Percentiles rank a stretch among this genome's conserved stretches.
Conservation (phyloP, 2,113 vertebrate species). For the Pao palembangensis region DNA sequence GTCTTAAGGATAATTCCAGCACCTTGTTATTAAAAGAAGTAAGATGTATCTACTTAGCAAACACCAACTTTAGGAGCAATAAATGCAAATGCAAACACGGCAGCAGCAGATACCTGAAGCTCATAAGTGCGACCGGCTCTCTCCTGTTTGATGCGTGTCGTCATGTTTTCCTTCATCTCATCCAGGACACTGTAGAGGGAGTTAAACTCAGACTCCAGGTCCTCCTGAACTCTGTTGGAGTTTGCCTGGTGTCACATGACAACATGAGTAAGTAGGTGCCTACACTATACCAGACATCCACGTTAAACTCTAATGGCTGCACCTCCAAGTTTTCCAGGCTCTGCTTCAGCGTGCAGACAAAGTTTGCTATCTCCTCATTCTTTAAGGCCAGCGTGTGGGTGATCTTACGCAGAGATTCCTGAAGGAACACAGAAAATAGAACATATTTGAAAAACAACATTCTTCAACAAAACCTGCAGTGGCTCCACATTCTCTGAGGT, state of each 20-base stretch:
- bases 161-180: constrained; percentile 88
- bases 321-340: constrained; percentile 89
- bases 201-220: constrained; percentile 86
- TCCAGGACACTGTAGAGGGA: constrained; percentile 82
- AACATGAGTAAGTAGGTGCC: background rate
- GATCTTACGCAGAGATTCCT: constrained; percentile 89
- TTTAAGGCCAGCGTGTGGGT: constrained; percentile 88
- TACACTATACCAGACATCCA: no score
- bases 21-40: no score
- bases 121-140: constrained; percentile 87
- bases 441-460: background rate
- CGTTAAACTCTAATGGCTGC: background rate
- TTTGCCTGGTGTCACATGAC: constrained; percentile 73
- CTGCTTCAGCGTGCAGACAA: constrained; percentile 87
- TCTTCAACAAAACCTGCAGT: no score
- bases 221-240: constrained; percentile 81
- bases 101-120: constrained; percentile 76
- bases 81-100: background rate
- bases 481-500: background rate
- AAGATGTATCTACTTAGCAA: no score
- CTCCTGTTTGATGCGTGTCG: constrained; percentile 93
- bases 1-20: no score
- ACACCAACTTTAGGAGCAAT: no score
- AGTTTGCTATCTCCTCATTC: constrained; percentile 94
- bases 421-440: constrained; percentile 13